A percentile compares a stretch with the other conserved stretches of the same genome.
phyloP scores from a whole-genome alignment of 2,113 vertebrate genomes.

The Hippotragus niger region DNA sequence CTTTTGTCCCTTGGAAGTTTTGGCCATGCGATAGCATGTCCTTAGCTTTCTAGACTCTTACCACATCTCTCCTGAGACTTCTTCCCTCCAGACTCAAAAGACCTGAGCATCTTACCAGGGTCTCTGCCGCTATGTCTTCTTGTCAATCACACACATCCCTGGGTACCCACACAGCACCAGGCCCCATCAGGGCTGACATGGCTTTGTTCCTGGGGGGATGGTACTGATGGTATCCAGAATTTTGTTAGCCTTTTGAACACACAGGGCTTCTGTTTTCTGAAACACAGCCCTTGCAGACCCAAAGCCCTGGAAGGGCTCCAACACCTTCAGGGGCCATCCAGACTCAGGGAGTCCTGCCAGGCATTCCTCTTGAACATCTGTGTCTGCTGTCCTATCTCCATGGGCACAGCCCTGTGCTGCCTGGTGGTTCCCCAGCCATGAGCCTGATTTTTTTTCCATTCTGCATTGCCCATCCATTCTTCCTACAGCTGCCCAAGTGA shows the following conservation, averaged over 20 bases:
- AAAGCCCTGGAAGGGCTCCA: background rate
- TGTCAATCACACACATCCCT: background rate
- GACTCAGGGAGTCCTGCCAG: background rate
- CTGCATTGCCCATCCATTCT: background rate
- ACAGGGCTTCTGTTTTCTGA: background rate
- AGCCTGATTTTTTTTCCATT: background rate
- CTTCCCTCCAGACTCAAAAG: background rate
- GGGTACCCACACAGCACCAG: background rate
- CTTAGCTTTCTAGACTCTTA: background rate
- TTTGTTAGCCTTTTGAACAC: background rate
- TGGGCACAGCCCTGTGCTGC: background rate
- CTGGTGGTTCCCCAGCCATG: background rate
- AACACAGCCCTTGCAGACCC: background rate
- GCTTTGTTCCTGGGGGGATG: background rate
- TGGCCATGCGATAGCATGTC: background rate
- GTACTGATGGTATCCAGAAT: background rate
- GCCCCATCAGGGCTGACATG: background rate
- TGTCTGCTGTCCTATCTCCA: background rate
- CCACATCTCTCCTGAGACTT: background rate
- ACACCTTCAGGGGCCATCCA: background rate
- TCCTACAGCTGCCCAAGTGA: background rate
- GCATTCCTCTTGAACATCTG: background rate
- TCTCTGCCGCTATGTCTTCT: background rate
- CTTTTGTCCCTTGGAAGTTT: background rate
- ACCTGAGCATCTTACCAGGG: background rate